Evolutionary conservation across 1,140 invertebrate species (phyloP).

Genomic region (Zaprionus lachaisei): DNA sequence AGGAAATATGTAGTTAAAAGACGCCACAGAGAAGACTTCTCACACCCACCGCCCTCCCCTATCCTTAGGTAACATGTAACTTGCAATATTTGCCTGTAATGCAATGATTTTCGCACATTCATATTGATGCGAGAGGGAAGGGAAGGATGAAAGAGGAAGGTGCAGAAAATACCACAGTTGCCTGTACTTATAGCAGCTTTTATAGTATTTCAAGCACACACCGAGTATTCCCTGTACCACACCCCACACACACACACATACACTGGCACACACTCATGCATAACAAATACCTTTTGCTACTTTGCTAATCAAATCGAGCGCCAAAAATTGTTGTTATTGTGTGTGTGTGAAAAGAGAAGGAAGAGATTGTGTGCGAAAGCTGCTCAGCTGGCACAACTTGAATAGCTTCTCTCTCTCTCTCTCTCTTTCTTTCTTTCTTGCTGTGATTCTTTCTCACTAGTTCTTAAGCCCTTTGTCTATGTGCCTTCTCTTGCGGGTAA

Average conservation of each 20-base stretch:
- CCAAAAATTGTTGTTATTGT: conserved; percentile 61
- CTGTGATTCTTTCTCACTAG: background rate
- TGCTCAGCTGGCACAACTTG: conserved; percentile 40
- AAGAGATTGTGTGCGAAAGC: conserved; percentile 12
- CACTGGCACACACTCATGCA: conserved; percentile 12
- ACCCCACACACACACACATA: background rate
- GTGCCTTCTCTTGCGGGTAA: conserved; percentile 43
- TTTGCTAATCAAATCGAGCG: conserved; percentile 71
- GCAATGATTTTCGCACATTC: background rate
- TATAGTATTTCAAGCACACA: background rate
- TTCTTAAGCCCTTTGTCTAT: background rate
- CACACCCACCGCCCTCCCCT: no score
- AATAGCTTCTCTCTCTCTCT: background rate
- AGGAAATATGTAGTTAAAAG: background rate
- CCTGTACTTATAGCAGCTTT: conserved; percentile 1
- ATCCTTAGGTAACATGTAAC: background rate
- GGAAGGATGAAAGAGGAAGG: background rate
- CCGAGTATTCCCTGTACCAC: background rate
- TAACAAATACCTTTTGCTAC: conserved; percentile 47
- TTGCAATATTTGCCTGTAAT: background rate
- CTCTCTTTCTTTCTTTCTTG: conserved; percentile 9
- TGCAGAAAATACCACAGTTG: background rate
- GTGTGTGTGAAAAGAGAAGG: conserved; percentile 1
- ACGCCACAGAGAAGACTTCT: background rate
- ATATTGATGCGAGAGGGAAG: background rate